Conservation (phyloP, 1,140 invertebrate species). For the Maconellicoccus hirsutus region DNA sequence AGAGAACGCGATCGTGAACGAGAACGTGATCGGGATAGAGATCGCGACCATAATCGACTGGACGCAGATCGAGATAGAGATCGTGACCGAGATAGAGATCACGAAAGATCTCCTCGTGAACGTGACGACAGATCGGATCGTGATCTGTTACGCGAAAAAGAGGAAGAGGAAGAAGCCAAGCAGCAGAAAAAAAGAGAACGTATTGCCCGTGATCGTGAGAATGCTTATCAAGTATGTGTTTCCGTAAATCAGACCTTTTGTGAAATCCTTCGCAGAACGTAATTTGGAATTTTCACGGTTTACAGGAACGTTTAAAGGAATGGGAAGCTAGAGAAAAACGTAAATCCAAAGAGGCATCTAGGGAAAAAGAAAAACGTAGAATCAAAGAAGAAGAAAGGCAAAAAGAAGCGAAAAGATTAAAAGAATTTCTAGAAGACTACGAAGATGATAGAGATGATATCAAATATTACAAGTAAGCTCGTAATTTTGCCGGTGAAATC, state of each 20-base stretch:
- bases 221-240: slow-evolving; percentile 68
- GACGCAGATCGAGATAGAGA: slow-evolving; percentile 28
- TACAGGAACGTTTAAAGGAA: slow-evolving; percentile 49
- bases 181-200: slow-evolving; percentile 83
- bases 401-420: slow-evolving; percentile 81
- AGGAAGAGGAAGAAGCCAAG: slow-evolving; percentile 80
- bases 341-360: slow-evolving; percentile 85
- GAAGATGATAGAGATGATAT: slow-evolving; percentile 94
- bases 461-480: slow-evolving; percentile 82
- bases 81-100: slow-evolving; percentile 33
- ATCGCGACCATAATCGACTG: slow-evolving; percentile 28
- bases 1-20: slow-evolving; percentile 37
- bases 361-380: slow-evolving; percentile 73
- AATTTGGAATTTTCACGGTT: no score
- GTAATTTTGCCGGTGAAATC: neutral
- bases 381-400: slow-evolving; percentile 71
- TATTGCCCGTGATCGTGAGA: slow-evolving; percentile 83
- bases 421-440: slow-evolving; percentile 97
- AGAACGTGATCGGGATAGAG: slow-evolving; percentile 34
- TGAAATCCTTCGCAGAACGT: no score
- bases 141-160: slow-evolving; percentile 53
- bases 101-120: slow-evolving; percentile 31
- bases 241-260: slow-evolving; percentile 35
- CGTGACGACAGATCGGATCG: slow-evolving; percentile 29
- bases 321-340: slow-evolving; percentile 91